Percentiles rank a stretch among this genome's conserved stretches.
Conservation (phyloP, 2,888 invertebrate genomes). For the Drosophila nr. perissopoda region DNA sequence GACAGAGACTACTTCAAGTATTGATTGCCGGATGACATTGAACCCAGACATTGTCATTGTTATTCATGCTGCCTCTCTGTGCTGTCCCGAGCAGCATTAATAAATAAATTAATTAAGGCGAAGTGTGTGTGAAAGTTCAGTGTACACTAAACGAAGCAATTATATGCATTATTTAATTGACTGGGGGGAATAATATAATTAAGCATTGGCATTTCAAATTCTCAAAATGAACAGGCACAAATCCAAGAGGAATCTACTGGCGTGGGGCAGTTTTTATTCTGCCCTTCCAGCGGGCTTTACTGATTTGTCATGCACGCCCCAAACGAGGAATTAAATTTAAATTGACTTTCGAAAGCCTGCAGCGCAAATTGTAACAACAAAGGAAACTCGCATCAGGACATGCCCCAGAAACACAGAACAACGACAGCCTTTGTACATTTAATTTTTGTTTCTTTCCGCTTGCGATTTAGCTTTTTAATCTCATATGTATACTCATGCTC, state of each 20-base stretch:
- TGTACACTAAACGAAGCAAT: constrained; percentile 57
- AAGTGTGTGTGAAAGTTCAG: constrained; percentile 44
- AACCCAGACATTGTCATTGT: constrained; percentile 40
- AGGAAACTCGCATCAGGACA: constrained; percentile 16
- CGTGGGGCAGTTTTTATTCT: constrained; percentile 2
- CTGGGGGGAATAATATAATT: constrained; percentile 23
- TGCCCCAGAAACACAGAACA: constrained; percentile 2
- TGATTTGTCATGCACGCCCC: constrained; percentile 58
- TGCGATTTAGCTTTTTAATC: constrained; percentile 59
- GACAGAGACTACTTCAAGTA: constrained; percentile 16
- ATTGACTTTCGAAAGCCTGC: constrained; percentile 63
- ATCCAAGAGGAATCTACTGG: constrained; percentile 9
- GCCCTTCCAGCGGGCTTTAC: constrained; percentile 38
- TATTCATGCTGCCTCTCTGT: constrained; percentile 24
- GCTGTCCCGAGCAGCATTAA: constrained; percentile 29
- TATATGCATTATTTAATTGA: constrained; percentile 53
- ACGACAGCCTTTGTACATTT: constrained; percentile 31
- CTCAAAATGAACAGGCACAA: constrained; percentile 29
- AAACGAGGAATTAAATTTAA: constrained; percentile 63
- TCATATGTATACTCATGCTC: constrained; percentile 13
- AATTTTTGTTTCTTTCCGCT: constrained; percentile 32
- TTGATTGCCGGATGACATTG: constrained; percentile 62
- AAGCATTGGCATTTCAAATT: constrained; percentile 23
- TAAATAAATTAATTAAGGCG: constrained; percentile 62
- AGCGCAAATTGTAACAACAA: constrained; percentile 45